Evolutionary conservation across 2,888 invertebrate species (phyloP).

Genomic region (Prostheceraeus crozeri): DNA sequence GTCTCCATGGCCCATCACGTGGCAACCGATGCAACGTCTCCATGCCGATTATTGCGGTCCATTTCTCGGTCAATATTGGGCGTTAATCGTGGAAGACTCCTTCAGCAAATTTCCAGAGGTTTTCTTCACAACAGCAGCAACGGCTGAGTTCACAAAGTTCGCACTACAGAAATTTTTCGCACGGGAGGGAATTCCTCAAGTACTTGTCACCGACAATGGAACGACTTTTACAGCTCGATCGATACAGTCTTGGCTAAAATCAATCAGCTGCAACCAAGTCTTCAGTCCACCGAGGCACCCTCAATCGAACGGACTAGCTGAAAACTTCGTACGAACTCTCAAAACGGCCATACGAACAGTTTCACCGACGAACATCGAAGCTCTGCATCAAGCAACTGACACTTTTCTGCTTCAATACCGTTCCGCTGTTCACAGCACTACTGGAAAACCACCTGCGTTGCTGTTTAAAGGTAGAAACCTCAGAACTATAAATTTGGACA

Average conservation of each 20-base stretch:
- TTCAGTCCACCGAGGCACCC: constrained; percentile 1
- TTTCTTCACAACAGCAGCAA: constrained; percentile 10
- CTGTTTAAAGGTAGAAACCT: constrained; percentile 1
- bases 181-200: background rate
- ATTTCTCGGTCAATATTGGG: constrained; percentile 10
- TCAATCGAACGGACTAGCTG: constrained; percentile 3
- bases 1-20: constrained; percentile 9
- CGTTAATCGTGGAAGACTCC: constrained; percentile 7
- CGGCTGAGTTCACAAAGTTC: background rate
- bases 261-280: background rate
- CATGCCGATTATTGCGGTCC: background rate
- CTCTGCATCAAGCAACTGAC: background rate
- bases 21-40: constrained; percentile 12
- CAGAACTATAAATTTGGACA: no score
- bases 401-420: background rate
- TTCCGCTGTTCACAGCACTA: constrained; percentile 3
- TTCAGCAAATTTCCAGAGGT: constrained; percentile 9
- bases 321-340: constrained; percentile 1
- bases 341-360: background rate
- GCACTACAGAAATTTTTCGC: constrained; percentile 23
- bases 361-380: background rate
- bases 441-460: background rate
- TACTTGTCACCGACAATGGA: background rate
- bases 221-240: background rate
- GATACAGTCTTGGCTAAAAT: background rate